These are phyloP conservation scores for Eumerus sabulonum DNA, from an alignment of 2,888 invertebrate species.

Conservation along the genomic window DNA sequence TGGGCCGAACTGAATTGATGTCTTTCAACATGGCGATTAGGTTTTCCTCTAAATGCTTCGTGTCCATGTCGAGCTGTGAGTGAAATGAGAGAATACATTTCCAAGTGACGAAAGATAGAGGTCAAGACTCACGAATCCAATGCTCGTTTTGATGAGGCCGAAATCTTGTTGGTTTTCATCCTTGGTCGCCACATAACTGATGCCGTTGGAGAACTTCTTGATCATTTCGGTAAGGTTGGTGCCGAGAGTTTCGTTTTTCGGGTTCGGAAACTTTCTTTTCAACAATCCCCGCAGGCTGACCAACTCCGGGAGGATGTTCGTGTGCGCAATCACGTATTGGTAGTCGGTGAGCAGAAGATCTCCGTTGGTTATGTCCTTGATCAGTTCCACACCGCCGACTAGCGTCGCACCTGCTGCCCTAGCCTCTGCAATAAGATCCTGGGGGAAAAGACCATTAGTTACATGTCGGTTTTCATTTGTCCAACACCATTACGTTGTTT, in stretches of 20 bases:
- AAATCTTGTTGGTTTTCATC: conserved; percentile 87
- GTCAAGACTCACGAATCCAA: conserved; percentile 83
- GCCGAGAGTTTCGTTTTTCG: conserved; percentile 84
- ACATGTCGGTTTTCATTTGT: background rate
- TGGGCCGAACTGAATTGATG: conserved; percentile 83
- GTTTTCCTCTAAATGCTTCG: conserved; percentile 86
- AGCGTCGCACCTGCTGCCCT: conserved; percentile 85
- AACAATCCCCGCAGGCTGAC: conserved; percentile 87
- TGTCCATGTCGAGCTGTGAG: conserved; percentile 87
- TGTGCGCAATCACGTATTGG: conserved; percentile 87
- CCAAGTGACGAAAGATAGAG: too few relatives aligned
- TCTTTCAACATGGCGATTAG: conserved; percentile 84
- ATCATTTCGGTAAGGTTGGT: conserved; percentile 83
- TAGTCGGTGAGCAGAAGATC: conserved; percentile 84
- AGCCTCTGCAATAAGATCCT: conserved; percentile 80
- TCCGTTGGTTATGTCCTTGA: conserved; percentile 89
- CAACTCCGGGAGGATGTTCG: conserved; percentile 88
- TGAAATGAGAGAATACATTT: background rate
- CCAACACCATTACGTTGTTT: conserved; percentile 80
- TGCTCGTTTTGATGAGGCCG: conserved; percentile 83
- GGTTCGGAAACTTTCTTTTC: conserved; percentile 87
- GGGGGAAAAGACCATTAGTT: background rate
- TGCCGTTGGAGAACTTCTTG: conserved; percentile 84
- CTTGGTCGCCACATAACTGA: conserved; percentile 84
- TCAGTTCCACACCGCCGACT: conserved; percentile 86